Base-by-base conservation (phyloP, 92 coral and sea anemone species). In the Heteractis magnifica region DNA sequence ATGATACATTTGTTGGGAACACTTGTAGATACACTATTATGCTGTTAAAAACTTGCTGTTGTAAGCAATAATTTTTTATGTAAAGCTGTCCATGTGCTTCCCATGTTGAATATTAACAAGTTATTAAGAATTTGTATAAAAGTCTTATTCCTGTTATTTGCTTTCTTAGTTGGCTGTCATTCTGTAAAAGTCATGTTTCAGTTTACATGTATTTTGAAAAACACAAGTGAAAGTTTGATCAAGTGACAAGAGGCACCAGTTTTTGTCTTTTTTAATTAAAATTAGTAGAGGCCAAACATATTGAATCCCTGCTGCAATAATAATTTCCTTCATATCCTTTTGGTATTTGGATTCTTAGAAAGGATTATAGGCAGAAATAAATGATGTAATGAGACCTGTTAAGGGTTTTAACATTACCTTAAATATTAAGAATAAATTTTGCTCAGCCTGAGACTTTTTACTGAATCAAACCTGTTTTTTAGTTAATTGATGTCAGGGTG, bases 251-350 rank as follows among this genome's bases (percentile, higher is more conserved):
- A 68, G 6, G 15, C 26, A 26, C 23, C 73, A 62, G 18, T 68
- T 68, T 68, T 68, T 68, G 49, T 11, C 23, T 68, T 18, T 65
- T 68, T 18, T 65, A 20, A 65, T 65, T 65, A 65, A 65, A 68
- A 68, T 68, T 26, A 68, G 73, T 5, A 68, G 23, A 68, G 16
- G 49, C 4, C 20, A 68, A 68, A 68, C 73, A 68, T 65, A 65
- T 68, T 68, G 73, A 26, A 23, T 23, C 4, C 73, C 48, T 68
- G 49, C 73, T 68, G 73, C 23, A 68, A 68, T 68, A 26, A 20
- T 68, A 68, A 26, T 68, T 68, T 68, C 23, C 73, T 68, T 26
- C 73, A 68, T 26, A 68, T 68, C 73, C 73, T 68, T 68, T 68
- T 68, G 12, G 73, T 21, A 26, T 68, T 68, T 68, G 10, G 49